Base-by-base conservation (phyloP, 2,888 invertebrate species). In the Drosophila testacea region DNA sequence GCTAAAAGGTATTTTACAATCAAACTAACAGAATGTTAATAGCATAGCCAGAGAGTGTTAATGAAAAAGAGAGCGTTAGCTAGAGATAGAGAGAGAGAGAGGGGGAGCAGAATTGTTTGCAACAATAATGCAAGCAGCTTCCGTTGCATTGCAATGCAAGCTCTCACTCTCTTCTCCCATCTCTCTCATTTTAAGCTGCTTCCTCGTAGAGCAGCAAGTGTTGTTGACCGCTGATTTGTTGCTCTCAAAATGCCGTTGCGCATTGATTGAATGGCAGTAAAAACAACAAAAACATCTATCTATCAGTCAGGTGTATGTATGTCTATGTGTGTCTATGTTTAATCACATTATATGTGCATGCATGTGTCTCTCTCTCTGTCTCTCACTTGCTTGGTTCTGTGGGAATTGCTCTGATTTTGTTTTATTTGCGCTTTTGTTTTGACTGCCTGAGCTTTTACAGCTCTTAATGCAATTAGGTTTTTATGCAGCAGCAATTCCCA, bases 21-120 rank as follows among this genome's bases (percentile, higher is more conserved):
- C 85, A 84, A 88, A 73, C 82, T 81, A 83, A 87, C 83, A 89
- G 76, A 81, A 87, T 87, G 83, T 83, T 88, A 83, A 83, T 88
- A 73, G 71, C 84, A 73, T 65, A 56, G 48, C 38, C 66, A 48
- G 44, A 52, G 34, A 56, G 78, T 70, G 79, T 57, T 63, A 79
- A 69, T 74, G 50, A 51, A 6, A 27, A 30, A 55, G 63, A 52
- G 64, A 39, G 48, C 11, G 48, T 6, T 34, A 13, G 39, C 30
- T 52, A 46, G 41, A 34, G 38, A 27, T 52, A 46, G 41, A 34
- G 38, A 27, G 32, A 32, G 6, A 32, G 32, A 7, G 7, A 30
- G 30, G 7, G 7, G 30, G 9, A 38, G 76, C 81, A 69, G 1
- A 4, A 77, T 85, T 83, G 81, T 80, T 86, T 81, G 69, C 54